Conservation (phyloP, 2,888 invertebrate genomes). For the Xestia xanthographa region DNA sequence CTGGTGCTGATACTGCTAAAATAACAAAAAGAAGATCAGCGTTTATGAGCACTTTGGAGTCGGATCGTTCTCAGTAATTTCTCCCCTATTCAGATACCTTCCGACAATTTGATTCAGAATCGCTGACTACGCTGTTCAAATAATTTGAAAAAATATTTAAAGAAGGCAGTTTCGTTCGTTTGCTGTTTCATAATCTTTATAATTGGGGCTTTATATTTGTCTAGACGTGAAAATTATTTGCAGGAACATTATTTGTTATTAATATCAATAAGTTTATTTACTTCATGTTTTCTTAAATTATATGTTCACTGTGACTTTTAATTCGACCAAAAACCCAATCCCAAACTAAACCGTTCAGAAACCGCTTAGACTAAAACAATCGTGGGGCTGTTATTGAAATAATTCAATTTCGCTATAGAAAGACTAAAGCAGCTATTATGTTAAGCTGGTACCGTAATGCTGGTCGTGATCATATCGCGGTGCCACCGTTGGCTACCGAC, state of each 20-base stretch:
- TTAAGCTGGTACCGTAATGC: constrained; percentile 69
- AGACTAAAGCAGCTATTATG: constrained; percentile 64
- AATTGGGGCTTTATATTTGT: constrained; percentile 42
- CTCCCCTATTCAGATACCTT: constrained; percentile 60
- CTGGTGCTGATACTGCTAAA: constrained; percentile 56
- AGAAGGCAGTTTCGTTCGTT: constrained; percentile 41
- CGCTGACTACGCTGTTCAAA: constrained; percentile 52
- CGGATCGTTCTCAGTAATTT: constrained; percentile 59
- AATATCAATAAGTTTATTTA: background rate
- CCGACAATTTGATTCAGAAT: constrained; percentile 56
- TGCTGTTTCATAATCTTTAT: constrained; percentile 39
- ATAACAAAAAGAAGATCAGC: constrained; percentile 59
- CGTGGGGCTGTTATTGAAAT: constrained; percentile 64
- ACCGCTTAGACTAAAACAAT: constrained; percentile 35
- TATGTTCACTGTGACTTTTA: background rate
- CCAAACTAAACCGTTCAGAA: constrained; percentile 3
- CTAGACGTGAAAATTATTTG: background rate
- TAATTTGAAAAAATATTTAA: constrained; percentile 55
- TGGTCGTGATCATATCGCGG: constrained; percentile 78
- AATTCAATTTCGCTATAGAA: constrained; percentile 68
- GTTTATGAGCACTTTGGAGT: constrained; percentile 61
- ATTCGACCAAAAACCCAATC: background rate
- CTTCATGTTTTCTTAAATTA: background rate
- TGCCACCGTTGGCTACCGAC: constrained; percentile 80
- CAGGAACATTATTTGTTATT: background rate